phyloP scores from a whole-genome alignment of 1,140 invertebrate species.

The Temnothorax curvispinosus region DNA sequence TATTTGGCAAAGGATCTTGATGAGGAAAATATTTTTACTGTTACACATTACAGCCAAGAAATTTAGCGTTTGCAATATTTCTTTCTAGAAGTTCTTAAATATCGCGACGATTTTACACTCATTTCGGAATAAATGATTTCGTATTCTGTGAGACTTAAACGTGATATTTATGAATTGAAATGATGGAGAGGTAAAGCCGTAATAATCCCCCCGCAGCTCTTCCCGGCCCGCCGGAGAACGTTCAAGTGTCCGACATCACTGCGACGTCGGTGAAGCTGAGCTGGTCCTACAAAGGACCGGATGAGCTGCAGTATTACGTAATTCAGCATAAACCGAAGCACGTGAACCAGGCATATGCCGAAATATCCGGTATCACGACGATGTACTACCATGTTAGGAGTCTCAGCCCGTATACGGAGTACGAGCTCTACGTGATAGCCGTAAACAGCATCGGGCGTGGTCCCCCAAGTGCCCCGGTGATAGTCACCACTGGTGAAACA shows the following conservation, averaged over 20 bases:
- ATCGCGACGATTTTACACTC: neutral
- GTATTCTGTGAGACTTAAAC: neutral
- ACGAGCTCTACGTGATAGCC: conserved; percentile 98
- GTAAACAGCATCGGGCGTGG: conserved; percentile 97
- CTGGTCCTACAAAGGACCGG: conserved; percentile 95
- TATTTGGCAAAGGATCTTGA: neutral
- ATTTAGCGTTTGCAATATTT: neutral
- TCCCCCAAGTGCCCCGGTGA: conserved; percentile 92
- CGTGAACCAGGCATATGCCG: conserved; percentile 91
- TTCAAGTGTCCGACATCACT: conserved; percentile 96
- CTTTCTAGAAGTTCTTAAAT: neutral
- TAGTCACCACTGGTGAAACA: conserved; percentile 98
- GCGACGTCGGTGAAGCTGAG: conserved; percentile 95
- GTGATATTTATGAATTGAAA: neutral
- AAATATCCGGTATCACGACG: conserved; percentile 96
- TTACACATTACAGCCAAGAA: neutral
- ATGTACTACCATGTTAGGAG: conserved; percentile 96
- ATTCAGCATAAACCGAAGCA: conserved; percentile 98
- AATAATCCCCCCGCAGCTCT: conserved; percentile 88
- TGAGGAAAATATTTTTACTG: neutral
- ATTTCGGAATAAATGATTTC: neutral
- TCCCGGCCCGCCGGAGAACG: conserved; percentile 94
- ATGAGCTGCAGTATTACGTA: conserved; percentile 96
- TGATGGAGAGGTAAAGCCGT: conserved; percentile 8
- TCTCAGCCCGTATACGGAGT: conserved; percentile 97